These are phyloP conservation scores for Thryonomys swinderianus DNA, from an alignment of 2,113 vertebrate species.

Conservation along the genomic window DNA sequence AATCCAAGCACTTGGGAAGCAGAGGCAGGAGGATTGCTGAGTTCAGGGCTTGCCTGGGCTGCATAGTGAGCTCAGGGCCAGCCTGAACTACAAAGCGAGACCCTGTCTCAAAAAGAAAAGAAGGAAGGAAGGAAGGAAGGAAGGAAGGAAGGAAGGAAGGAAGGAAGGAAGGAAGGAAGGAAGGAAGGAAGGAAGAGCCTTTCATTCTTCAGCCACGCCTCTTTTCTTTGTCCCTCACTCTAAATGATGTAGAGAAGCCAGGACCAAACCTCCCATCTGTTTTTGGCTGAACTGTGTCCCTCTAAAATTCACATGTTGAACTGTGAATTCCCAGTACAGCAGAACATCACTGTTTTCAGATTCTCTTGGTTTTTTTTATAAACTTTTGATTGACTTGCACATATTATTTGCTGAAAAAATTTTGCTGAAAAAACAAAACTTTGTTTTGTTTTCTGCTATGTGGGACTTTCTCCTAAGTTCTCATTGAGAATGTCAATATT, in stretches of 20 bases:
- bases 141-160: no score
- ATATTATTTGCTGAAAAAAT: neutral
- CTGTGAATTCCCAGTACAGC: neutral
- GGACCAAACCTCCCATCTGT: neutral
- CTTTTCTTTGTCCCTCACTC: neutral
- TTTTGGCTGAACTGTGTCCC: neutral
- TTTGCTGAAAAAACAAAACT: no score
- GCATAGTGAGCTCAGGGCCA: no score
- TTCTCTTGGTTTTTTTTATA: neutral
- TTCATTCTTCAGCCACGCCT: neutral
- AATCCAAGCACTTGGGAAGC: no score
- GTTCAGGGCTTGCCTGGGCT: no score
- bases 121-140: no score
- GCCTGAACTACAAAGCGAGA: no score
- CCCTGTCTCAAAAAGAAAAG: no score
- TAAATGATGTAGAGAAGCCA: neutral
- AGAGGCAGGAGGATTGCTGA: no score
- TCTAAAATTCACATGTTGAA: neutral
- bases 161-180: no score
- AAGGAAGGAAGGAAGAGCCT: no score
- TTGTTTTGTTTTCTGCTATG: neutral
- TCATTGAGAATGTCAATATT: neutral
- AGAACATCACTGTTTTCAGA: neutral
- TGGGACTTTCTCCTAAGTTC: neutral
- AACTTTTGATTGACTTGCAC: neutral